phyloP scores from a whole-genome alignment of 2,888 invertebrate species.

The Xestobium rufovillosum region DNA sequence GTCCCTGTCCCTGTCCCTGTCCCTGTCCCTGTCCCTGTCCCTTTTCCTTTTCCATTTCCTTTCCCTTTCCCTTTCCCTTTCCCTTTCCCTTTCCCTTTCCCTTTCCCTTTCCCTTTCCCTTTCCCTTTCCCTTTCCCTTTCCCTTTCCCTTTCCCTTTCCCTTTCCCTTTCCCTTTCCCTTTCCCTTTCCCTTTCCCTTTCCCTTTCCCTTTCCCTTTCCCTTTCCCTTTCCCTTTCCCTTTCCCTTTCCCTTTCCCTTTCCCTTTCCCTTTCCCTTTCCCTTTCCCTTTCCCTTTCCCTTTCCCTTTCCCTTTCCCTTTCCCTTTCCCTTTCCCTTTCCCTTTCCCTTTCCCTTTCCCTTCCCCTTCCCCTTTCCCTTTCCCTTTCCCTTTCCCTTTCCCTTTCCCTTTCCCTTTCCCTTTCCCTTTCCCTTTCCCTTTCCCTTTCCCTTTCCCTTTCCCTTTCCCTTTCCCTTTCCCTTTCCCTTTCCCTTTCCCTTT shows the following conservation, averaged over 20 bases:
- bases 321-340: constrained; percentile 2
- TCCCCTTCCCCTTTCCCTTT: constrained; percentile 4
- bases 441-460: constrained; percentile 4
- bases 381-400: constrained; percentile 2
- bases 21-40: not conserved
- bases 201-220: not conserved
- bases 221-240: not conserved
- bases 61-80: constrained; percentile 1
- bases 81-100: not conserved
- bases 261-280: not conserved
- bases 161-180: not conserved
- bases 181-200: not conserved
- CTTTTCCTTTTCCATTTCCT: constrained; percentile 2
- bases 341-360: constrained; percentile 2
- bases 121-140: not conserved
- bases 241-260: constrained; percentile 1
- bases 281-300: constrained; percentile 2
- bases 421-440: constrained; percentile 4
- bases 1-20: not conserved
- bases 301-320: too few relatives aligned
- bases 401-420: constrained; percentile 2
- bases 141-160: not conserved
- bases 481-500: too few relatives aligned
- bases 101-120: constrained; percentile 1
- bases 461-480: too few relatives aligned